A percentile compares a stretch with the other conserved stretches of the same genome.
Conservation (phyloP, 2,888 invertebrate genomes). For the Bunonema sp. region DNA sequence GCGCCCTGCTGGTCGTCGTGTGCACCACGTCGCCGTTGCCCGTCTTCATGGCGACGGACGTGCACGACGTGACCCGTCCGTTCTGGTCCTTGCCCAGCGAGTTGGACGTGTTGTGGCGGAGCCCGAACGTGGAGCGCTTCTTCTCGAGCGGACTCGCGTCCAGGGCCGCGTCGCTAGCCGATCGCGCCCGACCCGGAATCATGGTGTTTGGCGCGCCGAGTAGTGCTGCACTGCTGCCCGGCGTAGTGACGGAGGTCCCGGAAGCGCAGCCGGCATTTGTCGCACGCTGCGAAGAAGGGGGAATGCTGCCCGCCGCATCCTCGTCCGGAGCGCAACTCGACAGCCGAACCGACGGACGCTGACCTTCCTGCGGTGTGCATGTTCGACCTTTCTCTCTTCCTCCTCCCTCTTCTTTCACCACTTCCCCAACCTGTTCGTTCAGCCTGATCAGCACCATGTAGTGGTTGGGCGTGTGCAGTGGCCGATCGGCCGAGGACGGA, state of each 20-base stretch:
- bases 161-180: too few relatives aligned
- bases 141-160: too few relatives aligned
- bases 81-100: background rate
- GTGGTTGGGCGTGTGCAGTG: conserved; percentile 7
- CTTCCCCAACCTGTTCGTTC: too few relatives aligned
- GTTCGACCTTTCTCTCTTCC: too few relatives aligned
- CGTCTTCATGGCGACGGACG: too few relatives aligned
- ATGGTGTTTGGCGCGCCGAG: too few relatives aligned
- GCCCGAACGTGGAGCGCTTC: too few relatives aligned
- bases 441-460: conserved; percentile 37
- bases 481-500: background rate
- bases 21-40: background rate
- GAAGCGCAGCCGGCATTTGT: background rate
- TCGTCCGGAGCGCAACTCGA: conserved; percentile 12
- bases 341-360: conserved; percentile 35
- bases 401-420: too few relatives aligned
- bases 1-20: background rate
- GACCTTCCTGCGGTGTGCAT: too few relatives aligned
- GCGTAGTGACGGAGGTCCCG: background rate
- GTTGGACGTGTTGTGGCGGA: too few relatives aligned
- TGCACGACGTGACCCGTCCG: background rate
- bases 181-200: too few relatives aligned
- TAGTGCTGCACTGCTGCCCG: too few relatives aligned
- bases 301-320: background rate
- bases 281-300: background rate